Evolutionary conservation across 2,888 invertebrate species (phyloP).

Genomic region (Apotomis betuletana): DNA sequence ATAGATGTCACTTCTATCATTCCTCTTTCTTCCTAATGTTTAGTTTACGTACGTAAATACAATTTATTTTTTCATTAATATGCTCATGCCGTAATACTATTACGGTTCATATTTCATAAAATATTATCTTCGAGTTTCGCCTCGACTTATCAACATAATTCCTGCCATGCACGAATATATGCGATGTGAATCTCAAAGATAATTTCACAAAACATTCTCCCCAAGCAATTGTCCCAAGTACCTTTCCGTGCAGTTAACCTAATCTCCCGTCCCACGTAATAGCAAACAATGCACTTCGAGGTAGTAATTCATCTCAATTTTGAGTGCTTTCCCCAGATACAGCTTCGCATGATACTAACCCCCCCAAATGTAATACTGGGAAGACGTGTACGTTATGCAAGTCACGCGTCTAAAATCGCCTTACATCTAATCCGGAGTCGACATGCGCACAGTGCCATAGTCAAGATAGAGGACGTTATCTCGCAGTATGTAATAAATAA

Average conservation of each 20-base stretch:
- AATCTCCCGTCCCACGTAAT: not conserved
- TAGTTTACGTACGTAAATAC: too few species aligned
- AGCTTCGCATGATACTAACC: slow-evolving; percentile 11
- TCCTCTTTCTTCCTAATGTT: too few species aligned
- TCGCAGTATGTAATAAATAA: not conserved
- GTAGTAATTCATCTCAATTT: slow-evolving; percentile 28
- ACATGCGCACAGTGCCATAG: slow-evolving; percentile 18
- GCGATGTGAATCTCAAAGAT: too few species aligned
- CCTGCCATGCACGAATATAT: too few species aligned
- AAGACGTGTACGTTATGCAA: slow-evolving; percentile 24
- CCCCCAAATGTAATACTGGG: slow-evolving; percentile 26
- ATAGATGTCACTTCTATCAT: too few species aligned
- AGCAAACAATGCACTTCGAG: not conserved
- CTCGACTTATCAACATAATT: too few species aligned
- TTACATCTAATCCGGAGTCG: slow-evolving; percentile 30
- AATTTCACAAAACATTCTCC: not conserved
- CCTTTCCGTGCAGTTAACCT: not conserved
- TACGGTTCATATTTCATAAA: too few species aligned
- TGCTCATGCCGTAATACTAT: too few species aligned
- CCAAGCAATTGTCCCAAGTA: not conserved
- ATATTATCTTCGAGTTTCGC: too few species aligned
- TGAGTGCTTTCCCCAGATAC: slow-evolving; percentile 15
- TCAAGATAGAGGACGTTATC: not conserved
- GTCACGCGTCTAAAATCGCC: slow-evolving; percentile 39
- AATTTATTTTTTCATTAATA: too few species aligned